Base-by-base conservation (phyloP, 2,113 vertebrate species). In the Geococcyx californianus region DNA sequence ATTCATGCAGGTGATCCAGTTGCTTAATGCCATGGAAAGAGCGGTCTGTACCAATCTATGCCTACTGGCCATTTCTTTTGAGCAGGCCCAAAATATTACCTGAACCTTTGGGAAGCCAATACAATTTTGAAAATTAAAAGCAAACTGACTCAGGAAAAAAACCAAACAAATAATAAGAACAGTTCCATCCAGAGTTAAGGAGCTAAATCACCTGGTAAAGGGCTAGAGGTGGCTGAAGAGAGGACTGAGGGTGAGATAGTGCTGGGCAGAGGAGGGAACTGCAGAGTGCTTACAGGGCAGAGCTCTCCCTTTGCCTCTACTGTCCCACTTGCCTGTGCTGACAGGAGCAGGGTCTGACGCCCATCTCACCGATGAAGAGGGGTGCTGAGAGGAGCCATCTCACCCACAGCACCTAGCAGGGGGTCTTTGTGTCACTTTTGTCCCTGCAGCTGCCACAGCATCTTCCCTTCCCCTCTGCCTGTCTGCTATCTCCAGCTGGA, bases 261-360 rank as follows among this genome's bases (percentile, higher is more conserved):
- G 16, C 15, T 4, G 13, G 0, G 4, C 55, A 36, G 3, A 3
- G 11, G 13, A 14, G 18, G 7, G 21, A 25, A 16, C 29, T 16
- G 44, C 23, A 11, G 8, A 18, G 42, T 5, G 23, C 29, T 21
- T 0, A 13, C 29, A 16, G 9, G 13, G 11, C 44, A 10, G 7
- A 14, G 31, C 12, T 5, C 42, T 52, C 25, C 66, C 21, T 51
- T 21, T 5, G 25, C 34, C 25, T 10, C 33, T 34, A 19, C 52
- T 8, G 29, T 29, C 21, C 42, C 42, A 5, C 36, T 1, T 8
- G 54, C 54, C 45, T 1, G 5, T 36, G 8, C 24, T 5, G 9
- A 4, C 9, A 40, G 38, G 38, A 28, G 9, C 47, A 5, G 33
- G 38, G 4, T 31, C 12, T 5, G 26, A 44, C 8, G 45, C 74